These are phyloP conservation scores for Musca domestica DNA, from an alignment of 1,140 invertebrate genomes.

Conservation along the genomic window DNA sequence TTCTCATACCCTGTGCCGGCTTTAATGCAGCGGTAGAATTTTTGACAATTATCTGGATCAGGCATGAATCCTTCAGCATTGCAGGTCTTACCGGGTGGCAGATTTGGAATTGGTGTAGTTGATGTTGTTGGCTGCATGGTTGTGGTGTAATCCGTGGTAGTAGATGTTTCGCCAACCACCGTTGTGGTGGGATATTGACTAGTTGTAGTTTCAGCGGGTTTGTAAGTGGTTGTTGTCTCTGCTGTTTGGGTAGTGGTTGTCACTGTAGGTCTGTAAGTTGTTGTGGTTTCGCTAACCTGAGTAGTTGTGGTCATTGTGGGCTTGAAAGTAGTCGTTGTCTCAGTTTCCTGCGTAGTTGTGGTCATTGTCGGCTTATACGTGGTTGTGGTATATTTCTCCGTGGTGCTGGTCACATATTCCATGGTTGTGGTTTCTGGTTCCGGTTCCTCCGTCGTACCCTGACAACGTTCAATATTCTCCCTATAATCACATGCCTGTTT, in stretches of 20 bases:
- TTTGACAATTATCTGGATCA: conserved; percentile 61
- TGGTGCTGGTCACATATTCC: conserved; percentile 33
- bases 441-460: conserved; percentile 29
- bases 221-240: conserved; percentile 26
- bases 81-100: conserved; percentile 35
- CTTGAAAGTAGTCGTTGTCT: conserved; percentile 27
- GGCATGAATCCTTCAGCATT: conserved; percentile 60
- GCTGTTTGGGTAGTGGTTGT: neutral
- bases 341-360: conserved; percentile 24
- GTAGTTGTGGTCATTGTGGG: conserved; percentile 13
- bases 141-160: conserved; percentile 30
- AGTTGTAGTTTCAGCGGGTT: neutral
- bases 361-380: conserved; percentile 24
- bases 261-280: neutral
- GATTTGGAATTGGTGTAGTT: conserved; percentile 27
- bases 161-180: conserved; percentile 25
- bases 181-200: neutral
- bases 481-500: conserved; percentile 50
- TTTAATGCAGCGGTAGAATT: conserved; percentile 66
- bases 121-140: conserved; percentile 25
- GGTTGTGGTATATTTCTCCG: conserved; percentile 17
- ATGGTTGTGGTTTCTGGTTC: conserved; percentile 28
- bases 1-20: conserved; percentile 58
- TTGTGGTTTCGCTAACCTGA: neutral
- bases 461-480: conserved; percentile 32